Percentiles rank a stretch among this genome's conserved stretches.
phyloP scores from a whole-genome alignment of 2,113 vertebrate genomes.

The Lagopus leucura region DNA sequence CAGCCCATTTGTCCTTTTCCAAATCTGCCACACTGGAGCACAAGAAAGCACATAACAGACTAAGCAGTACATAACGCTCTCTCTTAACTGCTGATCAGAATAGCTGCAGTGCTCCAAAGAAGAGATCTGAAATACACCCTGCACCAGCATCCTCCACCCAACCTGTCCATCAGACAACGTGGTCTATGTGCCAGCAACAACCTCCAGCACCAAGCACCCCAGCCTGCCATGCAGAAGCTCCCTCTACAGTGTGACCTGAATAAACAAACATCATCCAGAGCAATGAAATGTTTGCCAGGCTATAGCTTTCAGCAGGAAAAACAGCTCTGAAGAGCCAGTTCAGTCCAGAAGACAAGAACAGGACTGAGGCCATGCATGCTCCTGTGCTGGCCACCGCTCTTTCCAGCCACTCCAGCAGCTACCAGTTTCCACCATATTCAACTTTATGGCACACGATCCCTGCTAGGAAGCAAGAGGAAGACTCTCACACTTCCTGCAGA shows the following conservation, averaged over 20 bases:
- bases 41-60: background rate
- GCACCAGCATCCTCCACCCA: background rate
- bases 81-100: accelerated
- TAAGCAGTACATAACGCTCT: background rate
- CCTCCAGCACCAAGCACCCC: too few relatives aligned
- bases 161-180: accelerated
- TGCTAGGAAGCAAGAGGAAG: background rate
- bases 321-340: accelerated
- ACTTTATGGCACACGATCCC: background rate
- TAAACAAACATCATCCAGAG: background rate
- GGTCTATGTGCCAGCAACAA: accelerated
- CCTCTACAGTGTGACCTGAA: background rate
- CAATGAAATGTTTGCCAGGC: background rate
- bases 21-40: background rate
- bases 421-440: background rate
- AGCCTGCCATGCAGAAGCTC: background rate
- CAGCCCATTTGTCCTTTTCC: background rate
- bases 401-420: background rate
- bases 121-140: background rate
- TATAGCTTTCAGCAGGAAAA: background rate
- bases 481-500: background rate
- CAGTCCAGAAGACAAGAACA: background rate
- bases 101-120: background rate
- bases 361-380: background rate
- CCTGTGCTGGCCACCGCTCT: background rate